A percentile compares a stretch with the other conserved stretches of the same genome.
Evolutionary conservation across 1,140 invertebrate species (phyloP).

Genomic region (Panagrolaimus sp.): DNA sequence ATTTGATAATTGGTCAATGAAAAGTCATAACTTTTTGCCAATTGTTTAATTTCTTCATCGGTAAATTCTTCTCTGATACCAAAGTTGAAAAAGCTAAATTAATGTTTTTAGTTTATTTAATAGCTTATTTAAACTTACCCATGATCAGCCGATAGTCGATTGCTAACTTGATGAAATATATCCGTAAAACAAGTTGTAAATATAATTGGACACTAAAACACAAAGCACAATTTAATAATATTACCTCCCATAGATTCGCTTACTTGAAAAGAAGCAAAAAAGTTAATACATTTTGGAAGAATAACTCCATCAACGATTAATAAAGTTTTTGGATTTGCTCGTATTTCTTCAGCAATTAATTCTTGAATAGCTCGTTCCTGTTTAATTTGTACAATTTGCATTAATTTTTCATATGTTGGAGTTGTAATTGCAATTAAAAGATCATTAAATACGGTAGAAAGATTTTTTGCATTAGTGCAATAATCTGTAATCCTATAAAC

Average conservation of each 20-base stretch:
- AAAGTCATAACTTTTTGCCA: not conserved
- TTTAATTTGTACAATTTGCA: not conserved
- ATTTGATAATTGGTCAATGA: not conserved
- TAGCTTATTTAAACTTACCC: not conserved
- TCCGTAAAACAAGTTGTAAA: conserved; percentile 11
- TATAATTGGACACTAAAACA: not conserved
- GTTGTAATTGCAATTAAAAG: not conserved
- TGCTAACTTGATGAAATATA: not conserved
- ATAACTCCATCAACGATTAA: conserved; percentile 1
- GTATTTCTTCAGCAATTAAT: too few relatives aligned
- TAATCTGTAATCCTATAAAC: conserved; percentile 5
- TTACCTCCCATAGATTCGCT: not conserved
- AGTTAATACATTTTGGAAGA: not conserved
- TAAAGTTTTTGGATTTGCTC: not conserved
- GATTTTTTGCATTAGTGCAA: not conserved
- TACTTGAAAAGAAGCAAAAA: conserved; percentile 8
- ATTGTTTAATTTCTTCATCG: not conserved
- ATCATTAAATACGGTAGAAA: conserved; percentile 8
- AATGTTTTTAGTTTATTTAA: too few relatives aligned
- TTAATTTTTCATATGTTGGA: not conserved
- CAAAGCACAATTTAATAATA: not conserved
- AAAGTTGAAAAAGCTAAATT: not conserved
- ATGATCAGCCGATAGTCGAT: not conserved
- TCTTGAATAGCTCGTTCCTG: not conserved
- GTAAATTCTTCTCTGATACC: not conserved